These are phyloP conservation scores for Lophochroa leadbeateri DNA, from an alignment of 2,113 vertebrate genomes.

Conservation along the genomic window DNA sequence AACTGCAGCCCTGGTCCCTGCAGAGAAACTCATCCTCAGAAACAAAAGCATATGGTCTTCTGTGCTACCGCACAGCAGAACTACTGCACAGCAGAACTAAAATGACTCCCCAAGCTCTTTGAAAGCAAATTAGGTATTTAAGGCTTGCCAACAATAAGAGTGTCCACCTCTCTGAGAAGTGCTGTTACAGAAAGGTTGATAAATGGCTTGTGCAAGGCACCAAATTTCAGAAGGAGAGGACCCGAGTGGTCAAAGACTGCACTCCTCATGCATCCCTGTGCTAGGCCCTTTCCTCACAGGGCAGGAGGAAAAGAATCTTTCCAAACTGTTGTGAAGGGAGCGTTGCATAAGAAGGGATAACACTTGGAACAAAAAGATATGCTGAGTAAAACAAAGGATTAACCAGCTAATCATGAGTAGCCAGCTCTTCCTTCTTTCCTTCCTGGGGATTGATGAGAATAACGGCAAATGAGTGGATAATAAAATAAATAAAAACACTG, in stretches of 20 bases:
- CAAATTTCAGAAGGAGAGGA: not conserved
- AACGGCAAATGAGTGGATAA: not conserved
- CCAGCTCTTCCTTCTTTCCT: not conserved
- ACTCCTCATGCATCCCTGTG: not conserved
- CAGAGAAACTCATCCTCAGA: not conserved
- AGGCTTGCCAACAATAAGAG: not conserved
- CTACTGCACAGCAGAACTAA: not conserved
- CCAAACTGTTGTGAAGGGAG: not conserved
- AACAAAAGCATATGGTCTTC: not conserved
- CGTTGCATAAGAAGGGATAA: not conserved
- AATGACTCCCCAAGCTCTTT: not conserved
- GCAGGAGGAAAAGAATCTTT: not conserved
- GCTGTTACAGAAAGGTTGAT: not conserved
- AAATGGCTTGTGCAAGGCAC: not conserved
- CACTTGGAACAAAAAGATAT: not conserved
- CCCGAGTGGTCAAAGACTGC: not conserved
- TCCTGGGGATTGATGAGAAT: not conserved
- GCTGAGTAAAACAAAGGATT: not conserved
- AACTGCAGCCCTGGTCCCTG: not conserved
- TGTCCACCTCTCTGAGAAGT: not conserved
- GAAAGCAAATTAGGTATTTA: slow-evolving; percentile 19
- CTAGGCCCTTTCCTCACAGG: not conserved
- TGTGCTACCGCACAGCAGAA: not conserved
- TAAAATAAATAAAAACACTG: not conserved
- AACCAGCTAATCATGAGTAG: not conserved